phyloP scores from a whole-genome alignment of 2,113 vertebrate species.

The Hippocampus zosterae region DNA sequence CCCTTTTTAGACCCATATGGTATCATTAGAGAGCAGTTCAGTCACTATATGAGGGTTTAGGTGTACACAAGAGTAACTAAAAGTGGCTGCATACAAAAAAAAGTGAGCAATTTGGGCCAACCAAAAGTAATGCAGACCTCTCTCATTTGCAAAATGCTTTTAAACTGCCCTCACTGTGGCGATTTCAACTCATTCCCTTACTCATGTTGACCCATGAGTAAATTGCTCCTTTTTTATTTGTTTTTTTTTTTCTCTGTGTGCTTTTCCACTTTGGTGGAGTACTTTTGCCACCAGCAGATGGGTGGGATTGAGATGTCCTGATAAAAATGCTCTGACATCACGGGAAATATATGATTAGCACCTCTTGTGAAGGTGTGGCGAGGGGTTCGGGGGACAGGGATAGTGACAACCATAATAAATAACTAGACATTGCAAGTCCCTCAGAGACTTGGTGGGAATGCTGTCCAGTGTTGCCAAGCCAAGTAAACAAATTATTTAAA shows the following conservation, averaged over 20 bases:
- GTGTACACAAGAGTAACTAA: constrained; percentile 27
- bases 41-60: constrained; percentile 33
- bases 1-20: constrained; percentile 38
- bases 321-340: constrained; percentile 35
- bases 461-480: neutral
- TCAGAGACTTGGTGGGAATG: neutral
- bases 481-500: neutral
- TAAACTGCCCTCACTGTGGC: constrained; percentile 4
- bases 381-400: neutral
- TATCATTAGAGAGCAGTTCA: constrained; percentile 35
- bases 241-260: constrained; percentile 2
- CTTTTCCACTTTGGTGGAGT: constrained; percentile 13
- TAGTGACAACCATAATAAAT: constrained; percentile 7
- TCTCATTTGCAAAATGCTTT: constrained; percentile 9
- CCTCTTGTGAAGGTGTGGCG: constrained; percentile 4
- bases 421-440: neutral
- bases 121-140: constrained; percentile 10
- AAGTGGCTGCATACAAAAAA: constrained; percentile 29
- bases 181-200: neutral
- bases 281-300: neutral
- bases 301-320: constrained; percentile 4
- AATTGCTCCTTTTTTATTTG: constrained; percentile 13
- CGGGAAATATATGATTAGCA: constrained; percentile 38
- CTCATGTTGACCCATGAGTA: neutral
- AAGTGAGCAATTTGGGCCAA: constrained; percentile 12